Conservation (phyloP, 2,888 invertebrate species). For the Phyllotreta cruciferae region DNA sequence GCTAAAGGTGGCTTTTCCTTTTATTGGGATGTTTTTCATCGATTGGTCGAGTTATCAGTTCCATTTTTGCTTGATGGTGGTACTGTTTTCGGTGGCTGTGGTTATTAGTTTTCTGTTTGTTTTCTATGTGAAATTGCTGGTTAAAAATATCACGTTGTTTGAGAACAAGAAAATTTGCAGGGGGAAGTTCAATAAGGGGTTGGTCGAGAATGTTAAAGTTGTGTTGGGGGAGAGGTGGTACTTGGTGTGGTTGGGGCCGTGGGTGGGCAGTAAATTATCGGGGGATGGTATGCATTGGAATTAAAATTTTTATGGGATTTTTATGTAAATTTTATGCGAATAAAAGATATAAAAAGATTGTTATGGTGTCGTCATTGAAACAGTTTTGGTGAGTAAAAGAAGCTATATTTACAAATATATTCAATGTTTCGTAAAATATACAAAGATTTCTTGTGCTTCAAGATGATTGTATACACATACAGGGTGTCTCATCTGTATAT, state of each 20-base stretch:
- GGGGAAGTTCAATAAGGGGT: constrained; percentile 73
- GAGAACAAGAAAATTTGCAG: constrained; percentile 68
- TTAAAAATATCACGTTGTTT: constrained; percentile 76
- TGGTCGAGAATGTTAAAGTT: constrained; percentile 73
- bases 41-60: constrained; percentile 72
- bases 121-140: constrained; percentile 74
- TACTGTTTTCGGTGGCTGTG: constrained; percentile 71
- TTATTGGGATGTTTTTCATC: constrained; percentile 73
- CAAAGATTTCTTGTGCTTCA: too few species aligned
- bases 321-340: too few species aligned
- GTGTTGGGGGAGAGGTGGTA: constrained; percentile 85
- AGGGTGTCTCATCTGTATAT: too few species aligned
- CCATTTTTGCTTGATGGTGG: constrained; percentile 73
- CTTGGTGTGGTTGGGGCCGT: constrained; percentile 80
- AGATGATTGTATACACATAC: too few species aligned
- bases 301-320: too few species aligned
- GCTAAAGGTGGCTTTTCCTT: constrained; percentile 75
- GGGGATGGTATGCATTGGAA: constrained; percentile 71
- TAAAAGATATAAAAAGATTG: too few species aligned
- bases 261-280: constrained; percentile 76
- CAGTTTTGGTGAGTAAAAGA: too few species aligned
- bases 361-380: too few species aligned
- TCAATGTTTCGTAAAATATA: too few species aligned
- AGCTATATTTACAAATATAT: too few species aligned
- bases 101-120: constrained; percentile 74